Percentiles rank a stretch among this genome's conserved stretches.
phyloP scores from a whole-genome alignment of 2,888 invertebrate genomes.

The Lepidocyrtoides sp. region DNA sequence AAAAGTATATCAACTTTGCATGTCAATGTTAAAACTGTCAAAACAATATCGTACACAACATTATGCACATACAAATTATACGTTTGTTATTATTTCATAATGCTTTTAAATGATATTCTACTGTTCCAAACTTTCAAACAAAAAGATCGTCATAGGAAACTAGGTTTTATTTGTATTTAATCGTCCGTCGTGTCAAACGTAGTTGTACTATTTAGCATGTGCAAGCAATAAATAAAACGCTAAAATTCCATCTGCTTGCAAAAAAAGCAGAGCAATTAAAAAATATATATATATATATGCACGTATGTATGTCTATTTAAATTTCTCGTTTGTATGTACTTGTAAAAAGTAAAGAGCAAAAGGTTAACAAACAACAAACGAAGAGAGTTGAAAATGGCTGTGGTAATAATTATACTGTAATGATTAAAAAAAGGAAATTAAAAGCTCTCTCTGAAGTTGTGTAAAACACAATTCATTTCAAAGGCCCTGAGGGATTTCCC shows the following conservation, averaged over 20 bases:
- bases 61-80: too few species aligned
- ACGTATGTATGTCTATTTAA: too few species aligned
- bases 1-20: too few species aligned
- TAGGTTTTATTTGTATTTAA: too few species aligned
- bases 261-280: neutral
- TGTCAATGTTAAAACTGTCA: too few species aligned
- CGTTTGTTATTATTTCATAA: too few species aligned
- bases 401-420: constrained; percentile 12
- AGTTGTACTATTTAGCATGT: neutral
- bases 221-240: neutral
- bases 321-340: neutral
- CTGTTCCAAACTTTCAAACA: too few species aligned
- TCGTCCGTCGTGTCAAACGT: too few species aligned
- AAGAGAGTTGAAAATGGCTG: neutral
- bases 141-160: too few species aligned
- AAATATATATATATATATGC: too few species aligned
- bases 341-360: neutral
- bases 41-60: too few species aligned
- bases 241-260: neutral
- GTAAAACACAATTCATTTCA: constrained; percentile 53
- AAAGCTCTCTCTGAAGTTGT: constrained; percentile 32
- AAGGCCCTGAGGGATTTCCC: constrained; percentile 49
- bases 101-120: too few species aligned
- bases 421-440: constrained; percentile 35
- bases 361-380: neutral